Evolutionary conservation across 64 coral and sea anemone species (phyloP), one percentile per base, ranked within the genome.

Genomic region (Stichodactyla helianthus): DNA sequence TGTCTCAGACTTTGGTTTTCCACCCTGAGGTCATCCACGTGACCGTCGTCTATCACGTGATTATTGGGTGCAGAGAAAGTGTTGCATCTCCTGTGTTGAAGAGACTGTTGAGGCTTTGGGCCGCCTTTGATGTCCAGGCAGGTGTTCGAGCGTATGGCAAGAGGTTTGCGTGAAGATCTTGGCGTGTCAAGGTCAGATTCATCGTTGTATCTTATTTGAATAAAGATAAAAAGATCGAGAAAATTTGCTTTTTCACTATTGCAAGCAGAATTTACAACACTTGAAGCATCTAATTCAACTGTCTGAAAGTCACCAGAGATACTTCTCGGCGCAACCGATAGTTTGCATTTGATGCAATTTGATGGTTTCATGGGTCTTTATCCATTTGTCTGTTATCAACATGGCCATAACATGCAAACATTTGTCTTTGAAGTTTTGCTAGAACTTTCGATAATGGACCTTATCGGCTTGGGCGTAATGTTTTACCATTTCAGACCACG

Each of bases 1-100:
- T 85, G 77, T 52, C 85, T 82, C 23, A 94, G 82, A 50, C 80
- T 88, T 54, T 77, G 53, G 51, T 94, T 94, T 68, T 94, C 93
- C 20, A 77, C 57, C 63, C 79, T 94, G 20, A 94, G 85, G 50
- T 86, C 50, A 35, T 83, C 52, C n/a, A 16, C 17, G 89, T 84
- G 59, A 31, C 7, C 27, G 52, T 58, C 53, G 17, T 84, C 35
- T 11, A 52, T 56, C 82, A 26, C 53, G 16, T 35, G 19, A 31
- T 10, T 10, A 74, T 74, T 74, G 0, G 83, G 20, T 4, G 20
- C 83, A 61, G 83, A 84, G 55, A 84, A 58, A 3, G 83, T 84
- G 59, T 84, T 84, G 17, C 55, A 84, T 58, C 83, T 26, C 14
- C 83, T 18, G 18, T 84, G 83, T 11, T 81, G 51, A 54, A 12